phyloP scores from a whole-genome alignment of 2,113 vertebrate genomes.

The Oryzias melastigma region DNA sequence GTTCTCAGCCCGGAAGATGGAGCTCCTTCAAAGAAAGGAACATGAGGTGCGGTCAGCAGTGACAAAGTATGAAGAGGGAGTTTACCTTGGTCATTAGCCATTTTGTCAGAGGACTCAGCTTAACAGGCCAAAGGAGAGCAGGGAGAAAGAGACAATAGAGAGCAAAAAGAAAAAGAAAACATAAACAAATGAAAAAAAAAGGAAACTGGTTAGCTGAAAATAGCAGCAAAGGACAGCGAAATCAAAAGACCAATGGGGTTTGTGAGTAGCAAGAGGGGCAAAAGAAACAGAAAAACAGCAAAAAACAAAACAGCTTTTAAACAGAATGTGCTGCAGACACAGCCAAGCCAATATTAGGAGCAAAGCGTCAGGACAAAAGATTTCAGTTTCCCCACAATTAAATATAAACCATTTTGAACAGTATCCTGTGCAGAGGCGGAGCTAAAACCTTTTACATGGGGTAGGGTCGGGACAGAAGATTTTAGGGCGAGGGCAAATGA shows the following conservation, averaged over 20 bases:
- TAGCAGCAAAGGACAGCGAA: conserved; percentile 48
- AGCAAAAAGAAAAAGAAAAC: conserved; percentile 65
- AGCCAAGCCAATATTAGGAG: conserved; percentile 25
- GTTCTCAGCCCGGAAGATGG: conserved; percentile 30
- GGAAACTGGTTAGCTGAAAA: conserved; percentile 75
- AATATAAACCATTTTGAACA: not conserved
- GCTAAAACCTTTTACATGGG: no score
- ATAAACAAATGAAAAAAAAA: not conserved
- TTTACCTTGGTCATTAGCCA: conserved; percentile 99
- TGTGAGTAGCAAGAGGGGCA: conserved; percentile 14
- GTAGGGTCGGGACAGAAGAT: no score
- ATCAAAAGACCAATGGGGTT: conserved; percentile 27
- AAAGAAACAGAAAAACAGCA: conserved; percentile 18
- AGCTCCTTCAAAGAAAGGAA: conserved; percentile 26
- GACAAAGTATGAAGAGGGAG: conserved; percentile 64
- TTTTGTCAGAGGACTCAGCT: conserved; percentile 99
- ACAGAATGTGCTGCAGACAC: conserved; percentile 10
- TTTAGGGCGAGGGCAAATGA: no score
- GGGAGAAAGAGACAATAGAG: conserved; percentile 83
- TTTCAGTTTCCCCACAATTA: not conserved
- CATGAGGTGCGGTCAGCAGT: conserved; percentile 38
- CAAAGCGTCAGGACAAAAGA: conserved; percentile 19
- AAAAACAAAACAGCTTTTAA: conserved; percentile 25
- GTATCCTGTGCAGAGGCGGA: not conserved
- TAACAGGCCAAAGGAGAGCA: conserved; percentile 83